These are phyloP conservation scores for Cydia pomonella DNA, from an alignment of 1,140 invertebrate genomes.

Conservation along the genomic window DNA sequence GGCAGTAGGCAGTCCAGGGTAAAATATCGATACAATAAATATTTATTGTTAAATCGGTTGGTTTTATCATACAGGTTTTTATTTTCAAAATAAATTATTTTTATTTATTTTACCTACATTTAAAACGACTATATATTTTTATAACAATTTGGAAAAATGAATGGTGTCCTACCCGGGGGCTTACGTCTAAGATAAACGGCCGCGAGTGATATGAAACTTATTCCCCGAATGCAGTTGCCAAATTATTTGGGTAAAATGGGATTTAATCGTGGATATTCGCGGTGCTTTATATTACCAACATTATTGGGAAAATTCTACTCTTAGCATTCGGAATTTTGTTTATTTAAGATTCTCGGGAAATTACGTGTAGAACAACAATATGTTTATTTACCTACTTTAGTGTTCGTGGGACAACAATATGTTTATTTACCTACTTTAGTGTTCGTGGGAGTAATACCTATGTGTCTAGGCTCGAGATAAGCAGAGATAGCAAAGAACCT, in stretches of 20 bases:
- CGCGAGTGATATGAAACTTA: background rate
- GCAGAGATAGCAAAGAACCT: background rate
- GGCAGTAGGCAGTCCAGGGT: too few species aligned
- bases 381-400: background rate
- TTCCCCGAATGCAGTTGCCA: background rate
- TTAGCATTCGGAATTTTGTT: background rate
- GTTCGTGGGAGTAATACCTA: background rate
- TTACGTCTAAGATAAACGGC: too few species aligned
- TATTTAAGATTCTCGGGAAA: background rate
- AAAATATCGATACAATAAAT: too few species aligned
- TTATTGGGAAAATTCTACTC: background rate
- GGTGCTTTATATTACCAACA: background rate
- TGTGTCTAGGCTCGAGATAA: background rate
- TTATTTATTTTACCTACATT: too few species aligned
- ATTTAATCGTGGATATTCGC: background rate
- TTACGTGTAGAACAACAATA: background rate
- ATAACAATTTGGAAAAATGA: too few species aligned
- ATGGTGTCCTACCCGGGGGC: too few species aligned
- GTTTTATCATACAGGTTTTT: too few species aligned
- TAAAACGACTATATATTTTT: too few species aligned
- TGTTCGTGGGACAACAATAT: background rate
- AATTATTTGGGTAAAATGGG: background rate
- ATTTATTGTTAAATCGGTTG: too few species aligned
- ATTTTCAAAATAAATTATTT: too few species aligned
- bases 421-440: background rate